Evolutionary conservation across 2,888 invertebrate genomes (phyloP), one percentile per base, ranked within the genome.

Genomic region (Apamea sordens): DNA sequence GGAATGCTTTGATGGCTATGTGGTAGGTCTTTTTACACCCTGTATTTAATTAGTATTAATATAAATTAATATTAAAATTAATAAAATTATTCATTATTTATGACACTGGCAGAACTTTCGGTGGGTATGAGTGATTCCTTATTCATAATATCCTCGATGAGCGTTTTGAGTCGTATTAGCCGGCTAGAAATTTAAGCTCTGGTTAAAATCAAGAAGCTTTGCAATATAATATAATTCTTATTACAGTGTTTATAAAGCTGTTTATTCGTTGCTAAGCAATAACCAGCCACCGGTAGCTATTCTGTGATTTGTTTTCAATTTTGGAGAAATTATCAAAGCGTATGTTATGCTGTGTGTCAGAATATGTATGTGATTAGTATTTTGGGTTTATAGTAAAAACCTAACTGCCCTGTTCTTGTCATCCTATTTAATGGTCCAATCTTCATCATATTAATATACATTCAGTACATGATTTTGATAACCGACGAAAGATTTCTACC

Each of bases 121-220:
- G 84, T 87, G 83, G 88, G 81, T 79, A 85, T 86, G 75, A 53
- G 36, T 67, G 80, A 77, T 90, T 92, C 93, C 82, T 91, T 90
- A 68, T 93, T 92, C 93, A 95, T 95, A 85, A 93, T 94, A 78
- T 94, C 95, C 91, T 95, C 95, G 81, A 96, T 92, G 83, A 92
- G 93, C 76, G 88, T 77, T 95, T 94, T 95, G 89, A 96, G 95
- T 89, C 82, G 92, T 90, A 90, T 89, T 89, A 96, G 94, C 77
- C 95, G 95, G 92, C 96, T 96, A 96, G 89, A 95, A 95, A 88
- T 71, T 85, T 79, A 88, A 90, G 87, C 86, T 85, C 77, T 80
- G 84, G 88, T 91, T 92, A 91, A 86, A 80, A 77, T 61, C 44
- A 21, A n/a, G 1, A 83, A 86, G 84, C 84, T 24, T 79, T 56